Evolutionary conservation across 2,888 invertebrate genomes (phyloP), one percentile per base, ranked within the genome.

Genomic region (Schrankia costaestrigalis): DNA sequence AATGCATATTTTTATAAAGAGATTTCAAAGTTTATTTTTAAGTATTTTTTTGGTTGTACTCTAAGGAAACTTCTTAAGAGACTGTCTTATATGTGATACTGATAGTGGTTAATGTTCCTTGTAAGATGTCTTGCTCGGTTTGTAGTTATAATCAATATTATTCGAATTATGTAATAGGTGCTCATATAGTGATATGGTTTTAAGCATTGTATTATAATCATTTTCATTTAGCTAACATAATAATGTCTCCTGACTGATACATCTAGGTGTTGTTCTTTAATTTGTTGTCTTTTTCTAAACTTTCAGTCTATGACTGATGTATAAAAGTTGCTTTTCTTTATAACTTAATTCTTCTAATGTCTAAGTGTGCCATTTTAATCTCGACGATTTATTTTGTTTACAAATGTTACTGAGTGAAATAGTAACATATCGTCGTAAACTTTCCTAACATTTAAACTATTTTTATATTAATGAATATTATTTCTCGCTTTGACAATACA

Each of bases 41-140:
- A 48, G 43, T 47, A 56, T 55, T 54, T 33, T 24, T 63, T 72
- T 61, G 67, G 63, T 74, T 75, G 63, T 70, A 71, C 60, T 62
- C 43, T 67, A 65, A 65, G 69, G 64, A 66, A 71, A 73, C 68
- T 71, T 70, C 54, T 66, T 63, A 67, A 56, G 71, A 74, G 78
- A 78, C 78, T 78, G 78, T 75, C 68, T 62, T 64, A 59, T 58
- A 71, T 78, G 78, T 78, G 78, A 78, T 78, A 77, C 69, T 68
- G 68, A 66, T 72, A 63, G 69, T 66, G 63, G 56, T 66, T 57
- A 63, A 64, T 63, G 60, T 67, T 65, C 53, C 63, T 64, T 62
- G 50, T 50, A 55, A 51, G 54, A 58, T 46, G 31, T 51, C 51
- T 56, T 56, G 38, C 48, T 57, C 19, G 35, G 24, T 52, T 41